Percentiles rank a stretch among this genome's conserved stretches.
These are phyloP conservation scores for Dasypogon diadema DNA, from an alignment of 2,888 invertebrate species.

Conservation along the genomic window DNA sequence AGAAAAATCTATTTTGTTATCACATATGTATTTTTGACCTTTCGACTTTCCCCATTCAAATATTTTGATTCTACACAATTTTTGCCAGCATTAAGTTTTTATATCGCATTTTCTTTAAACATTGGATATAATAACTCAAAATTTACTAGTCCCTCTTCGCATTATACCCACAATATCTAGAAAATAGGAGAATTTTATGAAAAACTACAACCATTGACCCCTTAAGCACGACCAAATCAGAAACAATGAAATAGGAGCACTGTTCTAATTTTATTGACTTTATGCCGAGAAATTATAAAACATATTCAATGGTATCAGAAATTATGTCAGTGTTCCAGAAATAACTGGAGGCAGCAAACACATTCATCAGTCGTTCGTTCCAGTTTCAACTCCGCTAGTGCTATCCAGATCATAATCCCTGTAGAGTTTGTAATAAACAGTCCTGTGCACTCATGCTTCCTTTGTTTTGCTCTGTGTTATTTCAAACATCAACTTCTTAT, in stretches of 20 bases:
- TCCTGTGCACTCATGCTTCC: background rate
- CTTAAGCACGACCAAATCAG: too few species aligned
- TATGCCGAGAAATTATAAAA: background rate
- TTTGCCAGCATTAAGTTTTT: too few species aligned
- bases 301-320: background rate
- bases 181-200: too few species aligned
- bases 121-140: too few species aligned
- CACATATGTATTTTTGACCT: too few species aligned
- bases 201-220: too few species aligned
- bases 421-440: background rate
- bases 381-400: background rate
- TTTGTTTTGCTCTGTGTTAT: constrained; percentile 14
- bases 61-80: too few species aligned
- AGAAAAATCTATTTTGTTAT: too few species aligned
- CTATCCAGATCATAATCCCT: constrained; percentile 25
- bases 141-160: too few species aligned
- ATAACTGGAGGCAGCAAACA: background rate
- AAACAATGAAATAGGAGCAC: background rate
- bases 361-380: background rate
- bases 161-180: too few species aligned
- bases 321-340: constrained; percentile 11
- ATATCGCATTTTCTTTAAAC: too few species aligned
- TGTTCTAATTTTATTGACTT: background rate
- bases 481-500: background rate
- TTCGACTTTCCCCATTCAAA: too few species aligned